Evolutionary conservation across 1,140 invertebrate species (phyloP), one percentile per base, ranked within the genome.

Genomic region (Wiebesia pumilae): DNA sequence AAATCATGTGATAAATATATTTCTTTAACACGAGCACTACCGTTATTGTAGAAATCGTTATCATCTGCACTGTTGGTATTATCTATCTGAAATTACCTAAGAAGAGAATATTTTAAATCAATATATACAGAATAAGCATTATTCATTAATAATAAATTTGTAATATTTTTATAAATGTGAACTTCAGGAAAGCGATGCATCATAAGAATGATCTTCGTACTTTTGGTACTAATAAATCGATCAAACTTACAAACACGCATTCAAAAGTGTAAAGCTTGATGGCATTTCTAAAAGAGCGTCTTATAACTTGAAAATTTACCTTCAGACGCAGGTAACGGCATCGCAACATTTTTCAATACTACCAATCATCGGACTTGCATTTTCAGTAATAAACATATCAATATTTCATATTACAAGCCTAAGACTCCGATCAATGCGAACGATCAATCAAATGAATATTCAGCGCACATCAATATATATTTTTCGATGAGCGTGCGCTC

Each of bases 381-480:
- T n/a, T 75, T 75, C 38, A 75, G 43, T 75, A 79, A 54, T 54
- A 79, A 79, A 54, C 43, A 54, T 58, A 58, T 79, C 77, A 54
- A 79, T 33, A 82, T 38, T 30, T 7, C 21, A 51, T 51, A 71
- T 51, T 51, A 71, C 73, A 47, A 9, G 40, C 40, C 71, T 43
- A 73, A 73, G 67, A 24, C 21, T 43, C 21, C 54, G 7, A 21
- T 16, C 14, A 71, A 51, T 69, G 19, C 24, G n/a, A 30, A 16
- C 58, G 27, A 75, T 67, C 58, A 81, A 81, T 71, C n/a, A n/a
- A 71, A 16, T 40, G 40, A 10, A 40, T 69, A 82, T 71, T 27
- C 47, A 16, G 16, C 35, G 16, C 47, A 51, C 30, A 35, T 81
- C 62, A 71, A 71, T 73, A 58, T 58, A 71, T 54, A 75, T 83